Percentiles rank a stretch among this genome's conserved stretches.
phyloP scores from a whole-genome alignment of 2,113 vertebrate species.

The Toxostoma redivivum region DNA sequence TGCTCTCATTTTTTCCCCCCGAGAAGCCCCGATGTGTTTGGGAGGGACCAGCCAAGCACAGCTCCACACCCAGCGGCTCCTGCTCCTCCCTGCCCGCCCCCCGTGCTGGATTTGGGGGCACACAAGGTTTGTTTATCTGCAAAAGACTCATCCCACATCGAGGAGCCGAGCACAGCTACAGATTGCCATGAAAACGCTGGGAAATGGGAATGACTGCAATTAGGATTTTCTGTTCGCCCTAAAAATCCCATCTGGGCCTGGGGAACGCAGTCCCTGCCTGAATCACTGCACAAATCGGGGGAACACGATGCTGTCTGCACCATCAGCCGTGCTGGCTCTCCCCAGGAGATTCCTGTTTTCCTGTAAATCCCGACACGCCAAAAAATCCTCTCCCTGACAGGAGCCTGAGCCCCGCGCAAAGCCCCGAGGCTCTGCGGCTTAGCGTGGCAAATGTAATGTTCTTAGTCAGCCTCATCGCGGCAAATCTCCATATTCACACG shows the following conservation, averaged over 20 bases:
- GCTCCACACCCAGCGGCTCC: neutral
- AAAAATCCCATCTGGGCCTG: neutral
- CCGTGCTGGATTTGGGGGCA: neutral
- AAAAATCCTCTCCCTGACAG: constrained; percentile 4
- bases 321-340: neutral
- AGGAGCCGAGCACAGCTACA: neutral
- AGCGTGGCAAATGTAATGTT: neutral
- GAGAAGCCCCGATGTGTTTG: neutral
- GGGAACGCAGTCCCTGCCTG: neutral
- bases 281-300: neutral
- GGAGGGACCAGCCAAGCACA: fast-evolving
- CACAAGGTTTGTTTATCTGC: neutral
- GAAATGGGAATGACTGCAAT: fast-evolving
- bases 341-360: neutral
- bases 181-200: neutral
- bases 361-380: neutral
- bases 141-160: fast-evolving
- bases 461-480: constrained; percentile 12
- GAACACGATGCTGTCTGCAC: neutral
- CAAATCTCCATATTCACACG: constrained; percentile 22
- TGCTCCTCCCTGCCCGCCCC: neutral
- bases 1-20: neutral
- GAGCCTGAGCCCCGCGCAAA: constrained; percentile 26
- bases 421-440: neutral
- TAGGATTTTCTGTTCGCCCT: neutral